phyloP scores from a whole-genome alignment of 1,140 invertebrate genomes.

The Onthophagus taurus region DNA sequence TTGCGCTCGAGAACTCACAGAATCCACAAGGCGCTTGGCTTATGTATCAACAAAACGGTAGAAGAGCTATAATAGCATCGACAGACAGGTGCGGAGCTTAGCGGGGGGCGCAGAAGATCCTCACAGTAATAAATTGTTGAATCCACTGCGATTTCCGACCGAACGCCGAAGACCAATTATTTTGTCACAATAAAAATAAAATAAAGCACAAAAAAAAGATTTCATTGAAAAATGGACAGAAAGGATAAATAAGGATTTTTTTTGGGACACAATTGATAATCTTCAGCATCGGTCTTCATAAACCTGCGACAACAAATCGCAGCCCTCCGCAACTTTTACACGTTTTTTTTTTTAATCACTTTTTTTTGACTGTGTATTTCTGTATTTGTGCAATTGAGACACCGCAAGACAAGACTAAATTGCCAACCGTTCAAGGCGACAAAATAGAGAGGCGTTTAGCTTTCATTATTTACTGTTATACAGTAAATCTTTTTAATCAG shows the following conservation, averaged over 20 bases:
- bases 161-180: constrained; percentile 9
- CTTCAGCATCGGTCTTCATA: not conserved
- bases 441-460: constrained; percentile 34
- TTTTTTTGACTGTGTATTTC: constrained; percentile 12
- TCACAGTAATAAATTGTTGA: constrained; percentile 29
- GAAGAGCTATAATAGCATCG: constrained; percentile 36
- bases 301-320: too few relatives aligned
- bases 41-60: constrained; percentile 14
- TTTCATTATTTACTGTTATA: too few relatives aligned
- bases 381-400: constrained; percentile 30
- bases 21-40: constrained; percentile 29
- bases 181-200: not conserved
- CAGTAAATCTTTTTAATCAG: too few relatives aligned
- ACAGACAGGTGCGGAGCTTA: too few relatives aligned
- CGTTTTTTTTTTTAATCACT: too few relatives aligned
- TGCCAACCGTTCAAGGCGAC: constrained; percentile 37
- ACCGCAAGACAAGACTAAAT: constrained; percentile 38
- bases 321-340: too few relatives aligned
- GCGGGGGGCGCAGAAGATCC: constrained; percentile 11
- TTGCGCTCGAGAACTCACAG: constrained; percentile 32
- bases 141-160: constrained; percentile 24
- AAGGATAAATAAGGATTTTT: not conserved
- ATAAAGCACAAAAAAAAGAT: not conserved
- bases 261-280: not conserved
- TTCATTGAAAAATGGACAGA: not conserved